These are phyloP conservation scores for Hirudinaria manillensis DNA, from an alignment of 2,888 invertebrate species.

Conservation along the genomic window DNA sequence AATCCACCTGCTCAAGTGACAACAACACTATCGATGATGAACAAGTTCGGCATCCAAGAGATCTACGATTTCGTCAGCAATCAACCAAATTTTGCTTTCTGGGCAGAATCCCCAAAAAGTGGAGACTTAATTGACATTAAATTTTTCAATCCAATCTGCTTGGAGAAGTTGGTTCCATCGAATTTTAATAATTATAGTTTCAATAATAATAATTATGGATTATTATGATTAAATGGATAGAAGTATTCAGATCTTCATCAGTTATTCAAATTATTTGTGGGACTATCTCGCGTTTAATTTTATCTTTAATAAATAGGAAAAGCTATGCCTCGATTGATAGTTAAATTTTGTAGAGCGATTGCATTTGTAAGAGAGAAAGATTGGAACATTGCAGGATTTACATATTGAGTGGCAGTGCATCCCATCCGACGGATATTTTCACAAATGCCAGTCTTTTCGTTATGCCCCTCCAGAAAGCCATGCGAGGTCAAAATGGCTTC, in stretches of 20 bases:
- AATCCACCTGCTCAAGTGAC: not conserved
- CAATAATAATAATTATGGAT: too few relatives aligned
- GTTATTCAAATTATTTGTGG: too few relatives aligned
- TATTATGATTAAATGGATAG: not conserved
- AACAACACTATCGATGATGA: not conserved
- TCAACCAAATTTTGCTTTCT: not conserved
- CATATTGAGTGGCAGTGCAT: not conserved
- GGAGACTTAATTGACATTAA: not conserved
- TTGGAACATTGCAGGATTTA: not conserved
- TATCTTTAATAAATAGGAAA: not conserved
- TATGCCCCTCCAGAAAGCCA: not conserved
- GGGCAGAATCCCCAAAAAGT: not conserved
- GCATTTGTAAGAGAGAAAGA: not conserved
- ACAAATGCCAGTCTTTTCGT: not conserved
- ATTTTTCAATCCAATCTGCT: not conserved
- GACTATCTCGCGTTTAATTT: too few relatives aligned
- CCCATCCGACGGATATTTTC: not conserved
- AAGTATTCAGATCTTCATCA: not conserved
- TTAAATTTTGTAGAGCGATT: not conserved
- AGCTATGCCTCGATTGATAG: not conserved
- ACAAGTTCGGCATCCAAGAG: not conserved
- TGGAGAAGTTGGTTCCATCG: not conserved
- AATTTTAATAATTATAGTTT: too few relatives aligned
- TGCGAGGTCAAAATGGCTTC: not conserved
- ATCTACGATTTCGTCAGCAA: constrained; percentile 2